Evolutionary conservation across 2,113 vertebrate species (phyloP).

Genomic region (Acinonyx jubatus): DNA sequence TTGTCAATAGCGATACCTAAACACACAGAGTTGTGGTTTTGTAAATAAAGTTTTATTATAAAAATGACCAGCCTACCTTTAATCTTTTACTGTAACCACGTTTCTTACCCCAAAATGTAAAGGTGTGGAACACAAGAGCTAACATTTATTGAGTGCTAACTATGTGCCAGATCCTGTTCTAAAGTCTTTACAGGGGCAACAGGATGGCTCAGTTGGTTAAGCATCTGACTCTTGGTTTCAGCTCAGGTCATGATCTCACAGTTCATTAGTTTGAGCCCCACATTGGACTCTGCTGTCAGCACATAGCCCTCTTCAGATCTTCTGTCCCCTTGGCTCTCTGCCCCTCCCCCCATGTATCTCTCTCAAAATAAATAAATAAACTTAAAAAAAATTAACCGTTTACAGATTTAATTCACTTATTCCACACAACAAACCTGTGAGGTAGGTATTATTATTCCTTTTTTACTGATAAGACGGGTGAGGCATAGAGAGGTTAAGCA

Average conservation of each 20-base stretch:
- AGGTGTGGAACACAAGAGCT: neutral
- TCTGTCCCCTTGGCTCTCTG: too few species aligned
- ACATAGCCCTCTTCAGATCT: too few species aligned
- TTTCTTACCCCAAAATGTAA: constrained; percentile 1
- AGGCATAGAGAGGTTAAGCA: neutral
- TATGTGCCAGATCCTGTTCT: neutral
- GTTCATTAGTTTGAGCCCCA: too few species aligned
- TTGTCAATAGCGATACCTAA: constrained; percentile 32
- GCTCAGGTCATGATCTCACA: too few species aligned
- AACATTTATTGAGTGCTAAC: neutral
- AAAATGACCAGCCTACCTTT: constrained; percentile 36
- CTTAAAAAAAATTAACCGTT: neutral
- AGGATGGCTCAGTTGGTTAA: too few species aligned
- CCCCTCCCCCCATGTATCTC: too few species aligned
- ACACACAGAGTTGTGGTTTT: constrained; percentile 11
- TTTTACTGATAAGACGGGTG: neutral
- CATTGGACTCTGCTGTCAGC: too few species aligned
- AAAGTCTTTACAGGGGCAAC: neutral
- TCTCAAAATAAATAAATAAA: too few species aligned
- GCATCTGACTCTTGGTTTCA: too few species aligned
- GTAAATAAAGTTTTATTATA: constrained; percentile 68
- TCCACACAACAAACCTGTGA: neutral
- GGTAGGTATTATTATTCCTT: neutral
- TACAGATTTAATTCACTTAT: neutral
- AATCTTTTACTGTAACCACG: neutral